These are phyloP conservation scores for Karalla daura DNA, from an alignment of 2,797 vertebrate species.

Conservation along the genomic window DNA sequence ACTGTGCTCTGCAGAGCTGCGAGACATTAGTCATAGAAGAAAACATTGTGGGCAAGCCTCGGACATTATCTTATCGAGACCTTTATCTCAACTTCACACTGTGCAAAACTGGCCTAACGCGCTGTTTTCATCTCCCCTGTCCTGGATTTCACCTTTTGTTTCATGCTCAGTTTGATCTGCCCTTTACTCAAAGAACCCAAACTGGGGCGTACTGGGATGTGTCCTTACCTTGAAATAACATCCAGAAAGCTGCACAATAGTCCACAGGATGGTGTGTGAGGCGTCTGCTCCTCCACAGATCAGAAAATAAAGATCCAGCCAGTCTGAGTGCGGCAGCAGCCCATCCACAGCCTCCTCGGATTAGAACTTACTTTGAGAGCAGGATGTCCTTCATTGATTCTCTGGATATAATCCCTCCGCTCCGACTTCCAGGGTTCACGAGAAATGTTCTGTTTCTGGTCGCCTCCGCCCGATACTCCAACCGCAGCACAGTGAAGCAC, in stretches of 20 bases:
- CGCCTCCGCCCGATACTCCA: constrained; percentile 61
- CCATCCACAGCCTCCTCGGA: constrained; percentile 46
- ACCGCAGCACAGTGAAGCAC: constrained; percentile 66
- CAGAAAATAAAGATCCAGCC: constrained; percentile 46
- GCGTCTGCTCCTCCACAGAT: constrained; percentile 49
- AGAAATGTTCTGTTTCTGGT: constrained; percentile 42
- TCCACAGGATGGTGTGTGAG: constrained; percentile 69
- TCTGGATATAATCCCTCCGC: constrained; percentile 57
- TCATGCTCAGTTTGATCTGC: constrained; percentile 40
- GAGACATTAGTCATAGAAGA: constrained; percentile 2
- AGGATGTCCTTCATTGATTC: constrained; percentile 66
- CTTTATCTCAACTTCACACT: constrained; percentile 66
- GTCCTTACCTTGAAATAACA: constrained; percentile 80
- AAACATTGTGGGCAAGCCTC: constrained; percentile 6
- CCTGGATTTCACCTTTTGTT: constrained; percentile 7
- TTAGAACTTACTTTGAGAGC: constrained; percentile 66
- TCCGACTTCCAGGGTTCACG: constrained; percentile 51
- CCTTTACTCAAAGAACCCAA: constrained; percentile 42
- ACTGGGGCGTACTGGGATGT: constrained; percentile 15
- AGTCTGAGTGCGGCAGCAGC: constrained; percentile 54
- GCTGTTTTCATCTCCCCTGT: not conserved
- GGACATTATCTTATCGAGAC: constrained; percentile 7
- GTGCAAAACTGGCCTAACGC: constrained; percentile 15
- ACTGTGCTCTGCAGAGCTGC: constrained; percentile 43
- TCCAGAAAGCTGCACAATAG: constrained; percentile 74